phyloP scores from a whole-genome alignment of 2,888 invertebrate species.

The Clivina fossor region DNA sequence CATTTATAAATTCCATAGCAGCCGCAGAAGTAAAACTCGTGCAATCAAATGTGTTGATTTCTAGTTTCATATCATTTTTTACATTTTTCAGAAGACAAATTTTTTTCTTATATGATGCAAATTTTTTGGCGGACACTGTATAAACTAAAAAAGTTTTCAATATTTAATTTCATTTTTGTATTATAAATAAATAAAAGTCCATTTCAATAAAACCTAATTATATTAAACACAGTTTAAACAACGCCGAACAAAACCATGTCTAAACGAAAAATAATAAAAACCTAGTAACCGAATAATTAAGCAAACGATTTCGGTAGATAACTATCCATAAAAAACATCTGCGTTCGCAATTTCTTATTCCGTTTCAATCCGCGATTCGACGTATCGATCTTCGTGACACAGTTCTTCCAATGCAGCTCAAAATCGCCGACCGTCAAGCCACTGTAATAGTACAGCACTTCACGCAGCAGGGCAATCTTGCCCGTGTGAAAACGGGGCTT shows the following conservation, averaged over 20 bases:
- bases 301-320: conserved; percentile 26
- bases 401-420: conserved; percentile 55
- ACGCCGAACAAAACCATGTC: too few species aligned
- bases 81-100: too few species aligned
- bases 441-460: conserved; percentile 52
- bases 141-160: too few species aligned
- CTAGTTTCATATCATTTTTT: too few species aligned
- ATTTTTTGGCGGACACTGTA: too few species aligned
- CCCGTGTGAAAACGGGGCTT: conserved; percentile 54
- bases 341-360: conserved; percentile 42
- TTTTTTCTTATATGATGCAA: too few species aligned
- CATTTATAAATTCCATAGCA: too few species aligned
- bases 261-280: too few species aligned
- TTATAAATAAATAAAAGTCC: conserved; percentile 10
- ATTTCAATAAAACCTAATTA: conserved; percentile 8
- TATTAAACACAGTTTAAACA: too few species aligned
- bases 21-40: too few species aligned
- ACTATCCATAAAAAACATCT: conserved; percentile 30
- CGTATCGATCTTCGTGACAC: conserved; percentile 55
- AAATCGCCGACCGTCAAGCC: conserved; percentile 51
- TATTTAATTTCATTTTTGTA: neutral
- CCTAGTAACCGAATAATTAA: too few species aligned
- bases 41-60: too few species aligned
- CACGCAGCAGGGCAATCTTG: conserved; percentile 53
- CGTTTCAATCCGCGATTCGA: conserved; percentile 54